These are phyloP conservation scores for Lerema accius DNA, from an alignment of 1,140 invertebrate species.

Conservation along the genomic window DNA sequence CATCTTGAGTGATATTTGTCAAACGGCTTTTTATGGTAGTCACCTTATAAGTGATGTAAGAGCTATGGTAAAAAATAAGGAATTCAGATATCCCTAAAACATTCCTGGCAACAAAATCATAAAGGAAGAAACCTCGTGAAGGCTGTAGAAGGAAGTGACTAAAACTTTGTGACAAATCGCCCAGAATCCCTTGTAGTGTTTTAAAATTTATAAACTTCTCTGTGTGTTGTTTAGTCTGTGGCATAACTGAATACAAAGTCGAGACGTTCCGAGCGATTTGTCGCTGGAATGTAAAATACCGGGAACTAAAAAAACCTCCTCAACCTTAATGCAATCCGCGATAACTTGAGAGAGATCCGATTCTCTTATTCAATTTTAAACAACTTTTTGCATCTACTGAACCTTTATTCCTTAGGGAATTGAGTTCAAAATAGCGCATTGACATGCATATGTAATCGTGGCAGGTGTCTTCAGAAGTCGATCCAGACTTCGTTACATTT, in stretches of 20 bases:
- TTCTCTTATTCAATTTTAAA: slow-evolving; percentile 34
- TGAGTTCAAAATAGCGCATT: slow-evolving; percentile 1
- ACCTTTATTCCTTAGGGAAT: background rate
- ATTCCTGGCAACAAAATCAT: too few species aligned
- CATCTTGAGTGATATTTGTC: too few species aligned
- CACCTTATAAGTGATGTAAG: too few species aligned
- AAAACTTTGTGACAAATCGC: too few species aligned
- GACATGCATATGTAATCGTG: background rate
- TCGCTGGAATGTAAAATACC: slow-evolving; percentile 39
- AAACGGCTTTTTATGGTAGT: too few species aligned
- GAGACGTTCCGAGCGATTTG: slow-evolving; percentile 39
- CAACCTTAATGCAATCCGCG: slow-evolving; percentile 33
- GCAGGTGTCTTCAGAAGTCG: slow-evolving; percentile 29
- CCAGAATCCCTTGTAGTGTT: too few species aligned
- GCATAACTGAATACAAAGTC: slow-evolving; percentile 36
- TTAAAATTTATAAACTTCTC: slow-evolving; percentile 4
- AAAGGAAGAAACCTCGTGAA: too few species aligned
- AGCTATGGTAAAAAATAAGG: too few species aligned
- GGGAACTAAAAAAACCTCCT: slow-evolving; percentile 31
- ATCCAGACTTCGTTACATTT: slow-evolving; percentile 11
- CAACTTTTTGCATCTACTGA: background rate
- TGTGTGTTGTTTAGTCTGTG: slow-evolving; percentile 18
- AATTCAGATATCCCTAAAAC: too few species aligned
- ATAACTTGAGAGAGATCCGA: slow-evolving; percentile 34
- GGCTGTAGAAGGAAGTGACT: too few species aligned